Evolutionary conservation across 1,140 invertebrate genomes (phyloP).

Genomic region (Listronotus bonariensis): DNA sequence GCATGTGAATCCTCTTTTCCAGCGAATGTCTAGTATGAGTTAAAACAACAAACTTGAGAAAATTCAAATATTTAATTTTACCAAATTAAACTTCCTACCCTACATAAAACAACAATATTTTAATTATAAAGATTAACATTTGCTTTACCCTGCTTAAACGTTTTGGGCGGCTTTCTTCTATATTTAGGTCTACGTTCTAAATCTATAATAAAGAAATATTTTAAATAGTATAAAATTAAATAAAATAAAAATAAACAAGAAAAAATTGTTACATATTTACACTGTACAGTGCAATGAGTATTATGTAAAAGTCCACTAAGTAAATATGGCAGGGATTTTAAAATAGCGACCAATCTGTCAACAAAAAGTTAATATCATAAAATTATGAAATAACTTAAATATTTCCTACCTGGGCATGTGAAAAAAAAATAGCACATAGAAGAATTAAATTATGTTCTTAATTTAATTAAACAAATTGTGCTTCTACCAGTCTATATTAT

Average conservation of each 20-base stretch:
- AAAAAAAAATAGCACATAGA: no score
- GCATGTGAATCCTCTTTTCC: conserved; percentile 15
- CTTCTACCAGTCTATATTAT: no score
- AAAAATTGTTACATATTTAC: conserved; percentile 27
- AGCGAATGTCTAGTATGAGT: conserved; percentile 20
- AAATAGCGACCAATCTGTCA: no score
- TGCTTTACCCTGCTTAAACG: conserved; percentile 64
- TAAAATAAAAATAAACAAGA: conserved; percentile 17
- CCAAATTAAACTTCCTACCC: conserved; percentile 9
- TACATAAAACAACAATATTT: conserved; percentile 19
- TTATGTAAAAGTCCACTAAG: background rate
- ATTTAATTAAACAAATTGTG: no score
- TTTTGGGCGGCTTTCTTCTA: conserved; percentile 59
- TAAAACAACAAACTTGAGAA: background rate
- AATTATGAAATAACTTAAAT: no score
- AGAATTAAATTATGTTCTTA: no score
- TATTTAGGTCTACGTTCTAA: conserved; percentile 59
- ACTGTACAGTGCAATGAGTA: conserved; percentile 13
- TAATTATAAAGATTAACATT: conserved; percentile 5
- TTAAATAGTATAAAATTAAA: conserved; percentile 21
- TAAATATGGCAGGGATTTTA: no score
- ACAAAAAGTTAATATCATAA: no score
- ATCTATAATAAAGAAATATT: conserved; percentile 59
- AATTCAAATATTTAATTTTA: conserved; percentile 5
- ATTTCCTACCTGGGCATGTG: no score